A percentile compares a stretch with the other conserved stretches of the same genome.
Evolutionary conservation across 2,888 invertebrate genomes (phyloP).

Genomic region (Apocheima hispidaria): DNA sequence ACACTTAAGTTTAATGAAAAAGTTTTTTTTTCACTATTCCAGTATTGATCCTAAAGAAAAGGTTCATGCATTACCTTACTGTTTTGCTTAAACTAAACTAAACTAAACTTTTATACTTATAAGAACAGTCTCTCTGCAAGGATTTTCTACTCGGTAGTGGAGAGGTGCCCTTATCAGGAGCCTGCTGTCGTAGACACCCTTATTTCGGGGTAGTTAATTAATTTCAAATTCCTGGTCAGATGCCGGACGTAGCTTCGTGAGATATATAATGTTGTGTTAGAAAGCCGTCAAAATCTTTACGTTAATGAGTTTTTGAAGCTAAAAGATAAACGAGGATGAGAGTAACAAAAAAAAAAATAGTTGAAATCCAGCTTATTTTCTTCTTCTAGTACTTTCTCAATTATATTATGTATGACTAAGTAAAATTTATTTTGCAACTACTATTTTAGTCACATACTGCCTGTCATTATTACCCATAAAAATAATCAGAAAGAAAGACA

Average conservation of each 20-base stretch:
- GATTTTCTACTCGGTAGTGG: not conserved
- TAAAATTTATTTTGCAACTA: no score
- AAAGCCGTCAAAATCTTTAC: constrained; percentile 18
- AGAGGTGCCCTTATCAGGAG: constrained; percentile 15
- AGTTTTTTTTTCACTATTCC: no score
- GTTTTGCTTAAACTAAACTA: no score
- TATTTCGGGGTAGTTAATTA: constrained; percentile 35
- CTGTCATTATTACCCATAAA: no score
- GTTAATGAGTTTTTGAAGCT: constrained; percentile 15
- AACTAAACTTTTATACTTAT: not conserved
- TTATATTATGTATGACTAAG: no score
- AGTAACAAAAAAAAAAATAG: not conserved
- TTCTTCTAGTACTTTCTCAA: no score
- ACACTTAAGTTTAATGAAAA: no score
- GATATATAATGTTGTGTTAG: constrained; percentile 17
- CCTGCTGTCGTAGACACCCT: constrained; percentile 32
- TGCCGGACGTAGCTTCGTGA: constrained; percentile 13
- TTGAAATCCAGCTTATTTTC: no score
- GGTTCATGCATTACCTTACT: no score
- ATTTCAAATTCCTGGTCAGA: constrained; percentile 36
- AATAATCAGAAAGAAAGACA: no score
- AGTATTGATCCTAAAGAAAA: no score
- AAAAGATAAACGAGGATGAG: not conserved
- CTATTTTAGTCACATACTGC: no score
- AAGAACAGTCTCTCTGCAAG: not conserved